Evolutionary conservation across 1,140 invertebrate genomes (phyloP).

Genomic region (Gonioctena quinquepunctata): DNA sequence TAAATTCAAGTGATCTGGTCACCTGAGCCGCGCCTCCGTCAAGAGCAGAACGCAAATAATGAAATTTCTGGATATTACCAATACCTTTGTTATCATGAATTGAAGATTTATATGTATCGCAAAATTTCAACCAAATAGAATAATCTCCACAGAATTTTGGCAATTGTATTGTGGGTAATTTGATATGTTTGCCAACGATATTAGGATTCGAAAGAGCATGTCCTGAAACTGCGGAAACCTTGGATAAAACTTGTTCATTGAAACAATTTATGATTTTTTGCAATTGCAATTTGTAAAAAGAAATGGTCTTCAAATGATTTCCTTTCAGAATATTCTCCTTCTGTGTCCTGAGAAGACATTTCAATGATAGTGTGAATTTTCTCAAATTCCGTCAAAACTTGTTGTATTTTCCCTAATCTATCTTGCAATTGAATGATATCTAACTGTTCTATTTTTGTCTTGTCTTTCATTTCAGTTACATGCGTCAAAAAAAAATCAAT

Average conservation of each 20-base stretch:
- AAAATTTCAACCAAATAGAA: no score
- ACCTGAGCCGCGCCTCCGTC: no score
- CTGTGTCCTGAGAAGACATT: neutral
- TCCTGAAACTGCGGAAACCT: neutral
- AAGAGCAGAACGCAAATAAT: no score
- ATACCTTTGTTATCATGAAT: no score
- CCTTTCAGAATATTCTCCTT: neutral
- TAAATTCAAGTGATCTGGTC: no score
- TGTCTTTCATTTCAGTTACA: neutral
- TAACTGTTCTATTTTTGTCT: no score
- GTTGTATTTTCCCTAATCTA: neutral
- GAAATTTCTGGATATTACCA: no score
- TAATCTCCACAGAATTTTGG: no score
- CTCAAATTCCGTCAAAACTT: constrained; percentile 7
- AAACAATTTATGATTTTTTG: constrained; percentile 2
- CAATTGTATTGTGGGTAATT: no score
- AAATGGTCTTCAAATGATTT: constrained; percentile 11
- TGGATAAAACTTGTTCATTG: neutral
- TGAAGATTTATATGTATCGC: no score
- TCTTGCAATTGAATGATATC: no score
- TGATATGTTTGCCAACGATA: neutral
- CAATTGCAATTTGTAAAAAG: neutral
- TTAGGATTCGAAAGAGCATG: neutral
- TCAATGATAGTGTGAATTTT: constrained; percentile 14
- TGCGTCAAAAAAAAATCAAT: constrained; percentile 16